phyloP scores from a whole-genome alignment of 2,888 invertebrate species.

The Spicauda simplicius region DNA sequence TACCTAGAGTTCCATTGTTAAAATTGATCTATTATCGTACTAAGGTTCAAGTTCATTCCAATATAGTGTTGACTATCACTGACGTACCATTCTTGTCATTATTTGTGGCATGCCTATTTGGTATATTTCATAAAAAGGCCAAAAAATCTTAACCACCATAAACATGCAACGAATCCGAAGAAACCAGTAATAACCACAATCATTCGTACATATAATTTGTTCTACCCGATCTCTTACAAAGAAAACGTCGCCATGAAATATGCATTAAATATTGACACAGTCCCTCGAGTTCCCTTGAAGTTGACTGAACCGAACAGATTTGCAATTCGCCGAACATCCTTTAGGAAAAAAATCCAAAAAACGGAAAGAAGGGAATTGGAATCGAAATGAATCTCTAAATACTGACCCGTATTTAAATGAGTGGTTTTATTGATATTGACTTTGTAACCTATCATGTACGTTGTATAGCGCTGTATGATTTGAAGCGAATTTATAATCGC shows the following conservation, averaged over 20 bases:
- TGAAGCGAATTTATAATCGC: too few relatives aligned
- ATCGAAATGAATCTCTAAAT: conserved; percentile 73
- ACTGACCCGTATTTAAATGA: conserved; percentile 53
- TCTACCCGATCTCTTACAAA: conserved; percentile 73
- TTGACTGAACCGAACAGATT: conserved; percentile 76
- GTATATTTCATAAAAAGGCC: too few relatives aligned
- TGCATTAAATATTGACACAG: conserved; percentile 83
- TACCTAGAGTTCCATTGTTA: too few relatives aligned
- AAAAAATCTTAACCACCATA: not conserved
- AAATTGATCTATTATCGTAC: too few relatives aligned
- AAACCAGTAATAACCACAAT: conserved; percentile 39
- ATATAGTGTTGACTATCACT: too few relatives aligned
- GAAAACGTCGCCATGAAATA: conserved; percentile 80
- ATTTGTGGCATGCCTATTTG: too few relatives aligned
- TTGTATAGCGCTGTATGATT: not conserved
- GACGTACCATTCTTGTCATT: too few relatives aligned
- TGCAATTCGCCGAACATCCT: conserved; percentile 81
- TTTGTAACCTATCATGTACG: not conserved
- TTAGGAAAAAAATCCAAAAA: conserved; percentile 70
- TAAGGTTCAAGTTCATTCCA: too few relatives aligned
- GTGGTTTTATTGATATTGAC: conserved; percentile 19
- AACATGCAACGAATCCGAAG: not conserved
- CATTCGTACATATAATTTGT: conserved; percentile 61
- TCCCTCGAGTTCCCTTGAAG: conserved; percentile 72
- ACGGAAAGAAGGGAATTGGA: conserved; percentile 55